Conservation (phyloP, 2,888 invertebrate genomes). For the Siphonodentalium dalli region DNA sequence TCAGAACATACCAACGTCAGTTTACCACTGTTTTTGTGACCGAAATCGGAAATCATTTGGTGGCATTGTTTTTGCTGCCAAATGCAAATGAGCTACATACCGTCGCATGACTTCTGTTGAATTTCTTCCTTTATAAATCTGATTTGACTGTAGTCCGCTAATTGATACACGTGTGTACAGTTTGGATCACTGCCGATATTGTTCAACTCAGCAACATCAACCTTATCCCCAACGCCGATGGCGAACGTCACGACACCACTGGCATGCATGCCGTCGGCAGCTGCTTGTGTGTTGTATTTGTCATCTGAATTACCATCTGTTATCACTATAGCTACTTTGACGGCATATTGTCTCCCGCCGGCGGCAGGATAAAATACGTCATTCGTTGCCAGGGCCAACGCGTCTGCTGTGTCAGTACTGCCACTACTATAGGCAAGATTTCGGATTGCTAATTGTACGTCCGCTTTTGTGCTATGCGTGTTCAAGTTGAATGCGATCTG, state of each 20-base stretch:
- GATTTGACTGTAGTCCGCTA: conserved; percentile 35
- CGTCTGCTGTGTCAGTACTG: conserved; percentile 30
- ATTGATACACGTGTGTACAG: conserved; percentile 41
- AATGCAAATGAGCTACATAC: too few species aligned
- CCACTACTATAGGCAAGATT: conserved; percentile 20
- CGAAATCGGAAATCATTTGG: too few species aligned
- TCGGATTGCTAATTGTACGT: conserved; percentile 23
- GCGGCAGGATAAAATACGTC: conserved; percentile 16
- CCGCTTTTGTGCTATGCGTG: conserved; percentile 16
- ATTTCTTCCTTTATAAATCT: conserved; percentile 43
- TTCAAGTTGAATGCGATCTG: conserved; percentile 31
- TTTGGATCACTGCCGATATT: conserved; percentile 35
- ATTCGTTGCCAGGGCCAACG: conserved; percentile 22
- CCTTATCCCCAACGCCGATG: conserved; percentile 38
- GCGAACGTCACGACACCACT: conserved; percentile 35
- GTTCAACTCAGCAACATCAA: conserved; percentile 33
- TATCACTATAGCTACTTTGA: conserved; percentile 36
- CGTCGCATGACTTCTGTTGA: conserved; percentile 40
- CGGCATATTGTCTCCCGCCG: conserved; percentile 19
- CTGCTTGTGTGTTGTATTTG: conserved; percentile 28
- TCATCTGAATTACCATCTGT: conserved; percentile 42
- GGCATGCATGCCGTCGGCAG: conserved; percentile 27
- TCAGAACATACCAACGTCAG: too few species aligned
- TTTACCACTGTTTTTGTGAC: too few species aligned
- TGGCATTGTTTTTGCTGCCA: too few species aligned